These are phyloP conservation scores for Nomada lathburiana DNA, from an alignment of 2,888 invertebrate species.

Conservation along the genomic window DNA sequence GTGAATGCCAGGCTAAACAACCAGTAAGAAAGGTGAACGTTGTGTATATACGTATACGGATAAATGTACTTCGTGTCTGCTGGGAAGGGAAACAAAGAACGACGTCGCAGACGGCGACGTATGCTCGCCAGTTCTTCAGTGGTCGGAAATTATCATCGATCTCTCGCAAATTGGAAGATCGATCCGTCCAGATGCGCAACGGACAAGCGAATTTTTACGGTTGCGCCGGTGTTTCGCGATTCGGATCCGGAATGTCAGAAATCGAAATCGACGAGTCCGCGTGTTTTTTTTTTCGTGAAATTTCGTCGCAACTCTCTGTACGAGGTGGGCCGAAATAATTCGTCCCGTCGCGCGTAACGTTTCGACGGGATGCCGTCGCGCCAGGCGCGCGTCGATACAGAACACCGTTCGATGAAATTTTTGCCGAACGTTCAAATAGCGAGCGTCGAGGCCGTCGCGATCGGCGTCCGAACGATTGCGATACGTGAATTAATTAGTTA, in stretches of 20 bases:
- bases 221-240: too few species aligned
- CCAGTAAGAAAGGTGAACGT: slow-evolving; percentile 64
- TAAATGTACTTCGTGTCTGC: slow-evolving; percentile 49
- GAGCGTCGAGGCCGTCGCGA: slow-evolving; percentile 73
- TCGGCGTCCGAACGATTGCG: slow-evolving; percentile 66
- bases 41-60: slow-evolving; percentile 59
- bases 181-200: not conserved
- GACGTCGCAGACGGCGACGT: slow-evolving; percentile 54
- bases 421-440: slow-evolving; percentile 54
- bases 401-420: too few species aligned
- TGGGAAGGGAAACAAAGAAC: slow-evolving; percentile 26
- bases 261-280: slow-evolving; percentile 43
- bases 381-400: too few species aligned
- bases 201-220: too few species aligned
- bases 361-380: too few species aligned
- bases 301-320: not conserved
- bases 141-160: not conserved
- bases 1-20: slow-evolving; percentile 74
- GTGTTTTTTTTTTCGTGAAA: slow-evolving; percentile 9
- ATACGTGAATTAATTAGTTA: slow-evolving; percentile 82
- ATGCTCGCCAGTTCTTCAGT: slow-evolving; percentile 51
- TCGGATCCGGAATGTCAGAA: too few species aligned
- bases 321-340: not conserved
- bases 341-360: not conserved
- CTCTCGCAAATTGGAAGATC: not conserved